Base-by-base conservation (phyloP, 2,888 invertebrate species). In the Epinotia bilunana region DNA sequence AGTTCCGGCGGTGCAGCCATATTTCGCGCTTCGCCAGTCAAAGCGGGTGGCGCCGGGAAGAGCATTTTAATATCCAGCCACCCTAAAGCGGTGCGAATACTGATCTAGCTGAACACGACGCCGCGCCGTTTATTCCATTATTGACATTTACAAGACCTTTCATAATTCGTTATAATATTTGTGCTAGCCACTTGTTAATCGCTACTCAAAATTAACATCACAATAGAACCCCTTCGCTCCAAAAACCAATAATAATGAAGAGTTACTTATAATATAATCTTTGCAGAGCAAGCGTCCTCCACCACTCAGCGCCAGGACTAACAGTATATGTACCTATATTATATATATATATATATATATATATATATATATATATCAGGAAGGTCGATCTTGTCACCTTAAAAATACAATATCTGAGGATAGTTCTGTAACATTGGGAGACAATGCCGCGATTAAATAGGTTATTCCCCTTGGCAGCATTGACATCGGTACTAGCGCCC, bases 21-120 rank as follows among this genome's bases (percentile, higher is more conserved):
- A 90, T 88, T 87, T 87, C 86, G 77, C 92, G 87, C 85, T 83
- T 85, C 83, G 83, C 77, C 80, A 83, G 85, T 93, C 93, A 93
- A 93, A 93, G 92, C 80, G 63, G 55, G 20, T 62, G 49, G 55
- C 46, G 77, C 76, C 77, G 79, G 80, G 80, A 78, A 80, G 76
- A 76, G 79, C 78, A 80, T 81, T 84, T 86, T 83, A 84, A 87
- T 87, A 86, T 83, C 81, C 77, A 39, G 71, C 75, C 67, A 61
- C 72, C 72, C 75, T 61, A 67, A 46, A 28, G 49, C 46, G 55
- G 13, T 67, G 9, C 57, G 23, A 43, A 18, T 46, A 46, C 69
- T 28, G 58, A 69, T 43, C 61, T 71, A 71, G 49, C 28, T 33
- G 70, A 46, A 71, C 33, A 18, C 49, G 12, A 28, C 28, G 28